phyloP scores from a whole-genome alignment of 2,888 invertebrate genomes.

The Ochlodes sylvanus region DNA sequence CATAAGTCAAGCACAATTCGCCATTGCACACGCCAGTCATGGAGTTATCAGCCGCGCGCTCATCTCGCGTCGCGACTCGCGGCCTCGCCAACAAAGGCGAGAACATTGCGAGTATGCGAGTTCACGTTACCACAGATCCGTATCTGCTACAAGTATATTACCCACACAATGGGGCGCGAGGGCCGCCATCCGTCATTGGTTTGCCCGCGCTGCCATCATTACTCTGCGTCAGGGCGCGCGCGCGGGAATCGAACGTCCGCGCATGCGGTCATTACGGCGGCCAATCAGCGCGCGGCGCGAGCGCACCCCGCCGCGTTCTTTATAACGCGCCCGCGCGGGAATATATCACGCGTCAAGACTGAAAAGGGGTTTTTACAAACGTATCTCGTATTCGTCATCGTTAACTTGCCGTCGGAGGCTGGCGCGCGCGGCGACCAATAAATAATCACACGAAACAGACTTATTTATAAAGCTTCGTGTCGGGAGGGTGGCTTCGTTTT shows the following conservation, averaged over 20 bases:
- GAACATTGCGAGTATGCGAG: conserved; percentile 23
- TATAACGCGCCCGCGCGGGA: conserved; percentile 71
- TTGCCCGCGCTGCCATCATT: conserved; percentile 69
- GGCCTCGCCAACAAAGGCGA: conserved; percentile 28
- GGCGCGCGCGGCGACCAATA: conserved; percentile 67
- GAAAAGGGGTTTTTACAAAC: conserved; percentile 77
- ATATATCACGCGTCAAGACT: conserved; percentile 80
- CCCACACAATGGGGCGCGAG: conserved; percentile 73
- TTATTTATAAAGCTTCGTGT: conserved; percentile 71
- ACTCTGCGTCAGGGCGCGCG: conserved; percentile 68
- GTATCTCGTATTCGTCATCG: conserved; percentile 84
- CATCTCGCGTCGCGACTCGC: conserved; percentile 38
- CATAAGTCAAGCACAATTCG: conserved; percentile 10
- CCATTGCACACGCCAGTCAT: conserved; percentile 30
- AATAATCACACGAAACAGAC: conserved; percentile 74
- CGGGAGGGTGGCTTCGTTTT: conserved; percentile 55
- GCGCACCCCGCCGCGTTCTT: conserved; percentile 81
- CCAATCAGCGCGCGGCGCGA: conserved; percentile 73
- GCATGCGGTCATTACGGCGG: conserved; percentile 68
- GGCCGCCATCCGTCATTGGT: conserved; percentile 82
- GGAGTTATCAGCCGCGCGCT: conserved; percentile 34
- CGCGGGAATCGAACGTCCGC: conserved; percentile 63
- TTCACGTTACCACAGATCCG: conserved; percentile 41
- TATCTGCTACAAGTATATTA: conserved; percentile 45
- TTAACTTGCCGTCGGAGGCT: conserved; percentile 63